Evolutionary conservation across 2,888 invertebrate species (phyloP).

Genomic region (Scaptomyza parva): DNA sequence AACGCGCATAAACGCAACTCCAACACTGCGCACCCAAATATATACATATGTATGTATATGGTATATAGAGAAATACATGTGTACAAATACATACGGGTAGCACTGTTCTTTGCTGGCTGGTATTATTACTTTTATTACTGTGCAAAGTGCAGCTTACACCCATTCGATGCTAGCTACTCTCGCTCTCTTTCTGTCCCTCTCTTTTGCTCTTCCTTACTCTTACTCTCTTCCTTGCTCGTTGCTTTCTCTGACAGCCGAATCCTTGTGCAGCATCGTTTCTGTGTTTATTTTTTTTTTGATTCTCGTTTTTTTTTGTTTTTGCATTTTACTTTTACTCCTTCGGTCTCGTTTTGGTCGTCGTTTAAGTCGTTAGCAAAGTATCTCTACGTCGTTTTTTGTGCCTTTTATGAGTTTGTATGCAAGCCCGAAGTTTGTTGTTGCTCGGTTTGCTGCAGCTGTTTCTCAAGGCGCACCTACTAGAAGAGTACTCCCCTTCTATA

Average conservation of each 20-base stretch:
- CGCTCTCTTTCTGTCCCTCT: constrained; percentile 23
- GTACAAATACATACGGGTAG: constrained; percentile 7
- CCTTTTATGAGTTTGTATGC: constrained; percentile 71
- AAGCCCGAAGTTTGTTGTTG: constrained; percentile 54
- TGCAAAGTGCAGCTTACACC: constrained; percentile 64
- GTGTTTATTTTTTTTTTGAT: constrained; percentile 1
- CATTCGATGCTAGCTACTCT: constrained; percentile 25
- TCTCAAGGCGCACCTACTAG: constrained; percentile 40
- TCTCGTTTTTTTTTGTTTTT: constrained; percentile 2
- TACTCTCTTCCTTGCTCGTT: constrained; percentile 3
- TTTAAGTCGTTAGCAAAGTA: constrained; percentile 75
- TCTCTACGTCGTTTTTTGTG: constrained; percentile 68
- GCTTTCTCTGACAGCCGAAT: constrained; percentile 32
- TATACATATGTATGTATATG: constrained; percentile 14
- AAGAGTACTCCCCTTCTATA: constrained; percentile 21
- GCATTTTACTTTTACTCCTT: constrained; percentile 24
- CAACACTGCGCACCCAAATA: constrained; percentile 64
- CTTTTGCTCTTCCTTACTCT: background rate
- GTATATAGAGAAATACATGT: constrained; percentile 13
- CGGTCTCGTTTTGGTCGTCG: constrained; percentile 53
- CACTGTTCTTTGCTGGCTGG: constrained; percentile 34
- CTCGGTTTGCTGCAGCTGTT: constrained; percentile 50
- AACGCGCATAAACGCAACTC: constrained; percentile 72
- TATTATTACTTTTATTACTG: constrained; percentile 78
- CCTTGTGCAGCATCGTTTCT: constrained; percentile 39